phyloP scores from a whole-genome alignment of 2,888 invertebrate genomes.

The Allacma fusca region DNA sequence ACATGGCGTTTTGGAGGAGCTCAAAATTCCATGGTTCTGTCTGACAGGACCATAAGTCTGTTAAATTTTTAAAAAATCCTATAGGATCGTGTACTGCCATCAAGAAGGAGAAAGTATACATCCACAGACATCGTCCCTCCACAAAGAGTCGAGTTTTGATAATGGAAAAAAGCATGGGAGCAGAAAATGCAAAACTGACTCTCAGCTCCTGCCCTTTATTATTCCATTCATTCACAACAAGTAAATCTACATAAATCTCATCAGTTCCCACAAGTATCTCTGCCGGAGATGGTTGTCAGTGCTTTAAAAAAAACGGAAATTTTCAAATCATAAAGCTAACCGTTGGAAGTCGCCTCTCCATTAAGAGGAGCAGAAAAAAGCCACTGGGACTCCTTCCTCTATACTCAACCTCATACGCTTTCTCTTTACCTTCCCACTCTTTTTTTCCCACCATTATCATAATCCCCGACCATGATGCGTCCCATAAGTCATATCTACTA shows the following conservation, averaged over 20 bases:
- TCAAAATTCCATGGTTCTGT: too few species aligned
- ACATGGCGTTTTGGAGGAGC: too few species aligned
- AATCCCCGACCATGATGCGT: neutral
- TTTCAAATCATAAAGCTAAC: conserved; percentile 24
- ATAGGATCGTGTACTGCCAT: too few species aligned
- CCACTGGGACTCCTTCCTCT: too few species aligned
- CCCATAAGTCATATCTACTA: too few species aligned
- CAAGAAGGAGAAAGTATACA: too few species aligned
- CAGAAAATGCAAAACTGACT: neutral
- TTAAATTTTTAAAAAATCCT: too few species aligned
- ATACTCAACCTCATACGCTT: neutral
- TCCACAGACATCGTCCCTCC: too few species aligned
- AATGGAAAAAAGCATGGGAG: neutral
- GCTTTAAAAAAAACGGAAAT: neutral
- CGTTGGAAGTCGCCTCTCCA: neutral
- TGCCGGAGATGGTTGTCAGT: too few species aligned
- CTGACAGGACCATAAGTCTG: too few species aligned
- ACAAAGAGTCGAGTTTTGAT: too few species aligned
- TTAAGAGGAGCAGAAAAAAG: neutral
- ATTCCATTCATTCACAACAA: conserved; percentile 11
- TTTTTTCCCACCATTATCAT: conserved; percentile 11
- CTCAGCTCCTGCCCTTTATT: neutral
- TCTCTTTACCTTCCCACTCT: neutral
- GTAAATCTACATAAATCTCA: conserved; percentile 52
- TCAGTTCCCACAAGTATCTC: conserved; percentile 40